These are phyloP conservation scores for Melanotus villosus DNA, from an alignment of 2,888 invertebrate genomes.

Conservation along the genomic window DNA sequence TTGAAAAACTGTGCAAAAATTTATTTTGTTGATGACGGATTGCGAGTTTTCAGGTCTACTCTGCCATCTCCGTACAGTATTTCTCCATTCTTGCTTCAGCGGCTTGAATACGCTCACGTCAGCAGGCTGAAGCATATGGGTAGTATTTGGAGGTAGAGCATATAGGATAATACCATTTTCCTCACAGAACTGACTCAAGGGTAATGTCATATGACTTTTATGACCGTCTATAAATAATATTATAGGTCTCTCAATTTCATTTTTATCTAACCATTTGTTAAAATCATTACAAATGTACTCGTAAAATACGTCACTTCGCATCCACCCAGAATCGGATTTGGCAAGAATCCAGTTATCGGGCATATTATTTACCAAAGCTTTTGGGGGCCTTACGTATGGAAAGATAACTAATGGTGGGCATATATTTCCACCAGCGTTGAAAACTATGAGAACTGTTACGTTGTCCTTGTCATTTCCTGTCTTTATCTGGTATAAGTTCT, in stretches of 20 bases:
- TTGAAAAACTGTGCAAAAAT: conserved; percentile 49
- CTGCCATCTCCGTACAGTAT: conserved; percentile 48
- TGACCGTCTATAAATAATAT: conserved; percentile 54
- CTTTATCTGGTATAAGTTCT: conserved; percentile 29
- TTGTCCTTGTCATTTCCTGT: conserved; percentile 30
- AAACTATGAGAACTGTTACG: conserved; percentile 33
- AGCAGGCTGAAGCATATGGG: conserved; percentile 42
- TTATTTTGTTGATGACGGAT: conserved; percentile 48
- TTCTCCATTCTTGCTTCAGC: conserved; percentile 42
- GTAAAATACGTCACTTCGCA: conserved; percentile 49
- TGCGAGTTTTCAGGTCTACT: conserved; percentile 37
- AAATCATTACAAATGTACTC: conserved; percentile 45
- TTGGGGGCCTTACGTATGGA: conserved; percentile 50
- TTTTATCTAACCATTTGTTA: conserved; percentile 41
- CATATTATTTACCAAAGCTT: conserved; percentile 45
- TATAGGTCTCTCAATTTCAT: conserved; percentile 48
- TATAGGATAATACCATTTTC: conserved; percentile 24
- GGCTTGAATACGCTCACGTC: conserved; percentile 30
- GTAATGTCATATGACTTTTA: conserved; percentile 51
- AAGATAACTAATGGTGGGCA: conserved; percentile 47
- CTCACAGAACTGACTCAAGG: conserved; percentile 48
- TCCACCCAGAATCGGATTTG: conserved; percentile 54
- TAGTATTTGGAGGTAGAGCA: conserved; percentile 31
- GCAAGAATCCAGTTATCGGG: conserved; percentile 48
- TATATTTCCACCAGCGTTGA: conserved; percentile 33